phyloP scores from a whole-genome alignment of 1,140 invertebrate species.

The Periplaneta americana region DNA sequence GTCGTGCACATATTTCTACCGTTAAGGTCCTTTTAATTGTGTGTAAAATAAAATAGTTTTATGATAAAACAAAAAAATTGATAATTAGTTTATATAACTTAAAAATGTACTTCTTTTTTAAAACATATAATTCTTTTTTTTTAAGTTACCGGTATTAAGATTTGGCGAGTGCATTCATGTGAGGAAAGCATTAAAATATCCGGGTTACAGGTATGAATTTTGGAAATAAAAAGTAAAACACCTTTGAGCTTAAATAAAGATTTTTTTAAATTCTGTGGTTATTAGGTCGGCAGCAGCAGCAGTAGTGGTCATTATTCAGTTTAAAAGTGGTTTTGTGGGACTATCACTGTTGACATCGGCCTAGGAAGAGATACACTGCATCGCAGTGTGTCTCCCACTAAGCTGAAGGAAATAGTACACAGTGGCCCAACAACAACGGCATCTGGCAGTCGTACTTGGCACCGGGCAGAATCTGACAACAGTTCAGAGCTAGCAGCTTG shows the following conservation, averaged over 20 bases:
- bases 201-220: background rate
- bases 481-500: conserved; percentile 12
- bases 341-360: background rate
- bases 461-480: conserved; percentile 18
- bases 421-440: conserved; percentile 24
- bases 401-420: conserved; percentile 10
- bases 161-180: background rate
- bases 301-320: background rate
- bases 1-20: background rate
- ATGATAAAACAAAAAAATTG: background rate
- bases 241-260: background rate
- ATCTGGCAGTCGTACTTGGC: conserved; percentile 23
- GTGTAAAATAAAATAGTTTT: background rate
- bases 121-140: background rate
- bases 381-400: conserved; percentile 19
- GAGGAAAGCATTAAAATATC: background rate
- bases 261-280: background rate
- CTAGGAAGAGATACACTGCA: background rate
- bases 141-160: background rate
- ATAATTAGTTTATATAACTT: background rate
- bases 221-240: background rate
- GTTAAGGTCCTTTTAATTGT: background rate
- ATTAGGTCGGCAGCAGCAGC: no score
- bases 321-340: background rate
- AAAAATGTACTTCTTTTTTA: background rate